Base-by-base conservation (phyloP, 1,140 invertebrate genomes). In the Drosophila pachea region DNA sequence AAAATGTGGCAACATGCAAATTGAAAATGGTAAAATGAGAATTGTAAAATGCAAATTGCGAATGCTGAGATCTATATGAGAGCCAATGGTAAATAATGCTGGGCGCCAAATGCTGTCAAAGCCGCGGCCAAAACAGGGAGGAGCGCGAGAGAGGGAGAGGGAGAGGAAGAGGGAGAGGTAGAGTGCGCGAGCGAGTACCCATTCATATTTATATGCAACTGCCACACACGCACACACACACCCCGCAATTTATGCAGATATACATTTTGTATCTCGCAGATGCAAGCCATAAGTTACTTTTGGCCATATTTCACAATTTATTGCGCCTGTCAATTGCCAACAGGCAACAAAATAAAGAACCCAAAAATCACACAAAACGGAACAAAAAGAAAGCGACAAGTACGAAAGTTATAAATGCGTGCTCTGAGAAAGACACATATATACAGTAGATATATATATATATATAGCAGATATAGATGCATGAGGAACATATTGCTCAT, bases 301-400 rank as follows among this genome's bases (percentile, higher is more conserved):
- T 72, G 73, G 62, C 69, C 76, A 86, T 84, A 84, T 79, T 76
- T 84, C 60, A 79, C 76, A 84, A 79, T 84, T 84, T 84, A 84
- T 84, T 84, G 73, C 76, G 76, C 81, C 78, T 84, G 79, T 84
- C 79, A 84, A 84, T 84, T 84, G 81, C 76, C 74, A 67, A 62
- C 54, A 61, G 68, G 52, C 53, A 78, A 59, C 60, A 52, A 74
- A 32, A 56, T 9, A 56, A 63, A 42, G 62, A 14, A 16, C 22
- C 22, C 22, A 22, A 22, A 22, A 22, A 22, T 22, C 22, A 22
- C 22, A 3, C 22, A 22, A 22, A 22, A 22, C 22, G 22, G 1
- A 32, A n/a, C n/a, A 49, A 11, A 52, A 52, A 35, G 36, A 4
- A 14, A 5, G n/a, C 8, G n/a, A 38, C 42, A 45, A 43, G 29